phyloP scores from a whole-genome alignment of 2,888 invertebrate genomes.

The Encarsia formosa region DNA sequence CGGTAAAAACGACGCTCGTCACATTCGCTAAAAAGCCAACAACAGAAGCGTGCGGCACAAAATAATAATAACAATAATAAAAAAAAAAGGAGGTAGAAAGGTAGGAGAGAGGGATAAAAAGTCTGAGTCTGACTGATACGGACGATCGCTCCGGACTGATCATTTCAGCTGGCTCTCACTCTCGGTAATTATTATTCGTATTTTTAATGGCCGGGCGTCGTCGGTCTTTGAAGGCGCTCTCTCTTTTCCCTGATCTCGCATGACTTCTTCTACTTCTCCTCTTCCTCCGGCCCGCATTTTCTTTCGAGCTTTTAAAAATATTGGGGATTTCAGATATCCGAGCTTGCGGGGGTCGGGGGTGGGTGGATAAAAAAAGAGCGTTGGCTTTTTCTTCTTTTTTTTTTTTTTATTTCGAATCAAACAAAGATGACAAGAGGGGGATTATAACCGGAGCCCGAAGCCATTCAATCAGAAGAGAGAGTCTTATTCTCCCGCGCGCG shows the following conservation, averaged over 20 bases:
- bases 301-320: conserved; percentile 51
- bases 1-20: conserved; percentile 20
- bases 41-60: conserved; percentile 7
- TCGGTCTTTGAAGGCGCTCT: conserved; percentile 42
- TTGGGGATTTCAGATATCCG: conserved; percentile 50
- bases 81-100: neutral
- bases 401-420: conserved; percentile 32
- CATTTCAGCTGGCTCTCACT: conserved; percentile 49
- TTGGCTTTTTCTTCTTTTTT: conserved; percentile 1
- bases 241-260: conserved; percentile 28
- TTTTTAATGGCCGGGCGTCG: conserved; percentile 47
- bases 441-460: conserved; percentile 35
- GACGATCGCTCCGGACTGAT: conserved; percentile 48
- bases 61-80: conserved; percentile 14
- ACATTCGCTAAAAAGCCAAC: conserved; percentile 19
- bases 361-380: no score
- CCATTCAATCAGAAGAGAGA: conserved; percentile 48
- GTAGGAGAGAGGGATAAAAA: conserved; percentile 14
- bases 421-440: conserved; percentile 30
- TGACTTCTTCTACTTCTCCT: conserved; percentile 27
- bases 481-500: conserved; percentile 10
- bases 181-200: conserved; percentile 52
- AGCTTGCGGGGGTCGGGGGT: no score
- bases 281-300: conserved; percentile 19
- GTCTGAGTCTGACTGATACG: conserved; percentile 36